Evolutionary conservation across 2,113 vertebrate genomes (phyloP), one percentile per base, ranked within the genome.

Genomic region (Dryoscopus gambensis): DNA sequence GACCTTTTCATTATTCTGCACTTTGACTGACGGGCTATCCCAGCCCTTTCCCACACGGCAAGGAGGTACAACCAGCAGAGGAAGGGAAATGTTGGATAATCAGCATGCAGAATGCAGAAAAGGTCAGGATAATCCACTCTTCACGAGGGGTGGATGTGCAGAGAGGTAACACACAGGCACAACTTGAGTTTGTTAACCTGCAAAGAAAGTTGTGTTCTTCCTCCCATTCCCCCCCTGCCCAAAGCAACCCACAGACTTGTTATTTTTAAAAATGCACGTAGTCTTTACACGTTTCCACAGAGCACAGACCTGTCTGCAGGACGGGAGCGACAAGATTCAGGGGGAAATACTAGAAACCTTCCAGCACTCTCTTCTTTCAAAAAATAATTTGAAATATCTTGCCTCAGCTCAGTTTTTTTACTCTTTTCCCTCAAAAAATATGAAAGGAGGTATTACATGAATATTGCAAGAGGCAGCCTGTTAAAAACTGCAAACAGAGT

Each of bases 1-100:
- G 96, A 97, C 96, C 95, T 97, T 97, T 97, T 95, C 75, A 62
- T 71, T 90, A 69, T 82, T 77, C 53, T 76, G 75, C 74, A 37
- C 40, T 85, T 91, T 76, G 96, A 94, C 30, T 94, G 94, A 86
- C 42, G 85, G 87, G 63, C 84, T 62, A 5, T 20, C 53, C 91
- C 67, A 80, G 60, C n/a, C 79, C 67, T 71, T 62, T 62, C 59
- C 93, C 80, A 35, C 65, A 89, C 52, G 50, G 39, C 37, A 78
- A 76, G 75, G 59, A 52, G 76, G 22, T 87, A 44, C 81, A 84
- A 95, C 16, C 60, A 70, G 31, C 40, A 9, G 77, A 94, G 79
- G 69, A 75, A 50, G 24, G 70, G 83, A 89, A 79, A 87, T 35
- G 75, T 74, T 71, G 59, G 84, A 57, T 94, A 85, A 96, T 96